phyloP scores from a whole-genome alignment of 2,113 vertebrate genomes.

The Notiomystis cincta region DNA sequence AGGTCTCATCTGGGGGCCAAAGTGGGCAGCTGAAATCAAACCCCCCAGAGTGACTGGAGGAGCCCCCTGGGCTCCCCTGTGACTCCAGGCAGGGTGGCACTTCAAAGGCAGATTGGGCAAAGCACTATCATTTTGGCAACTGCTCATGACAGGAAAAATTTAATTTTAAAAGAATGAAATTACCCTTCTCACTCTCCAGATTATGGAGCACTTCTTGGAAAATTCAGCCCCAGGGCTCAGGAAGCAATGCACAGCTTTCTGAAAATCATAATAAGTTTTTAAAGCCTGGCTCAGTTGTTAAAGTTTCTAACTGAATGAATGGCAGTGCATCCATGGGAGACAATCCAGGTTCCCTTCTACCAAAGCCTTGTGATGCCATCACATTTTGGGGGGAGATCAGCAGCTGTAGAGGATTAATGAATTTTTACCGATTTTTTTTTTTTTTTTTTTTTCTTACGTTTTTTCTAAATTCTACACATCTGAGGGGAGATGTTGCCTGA shows the following conservation, averaged over 20 bases:
- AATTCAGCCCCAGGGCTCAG: background rate
- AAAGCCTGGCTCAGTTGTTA: background rate
- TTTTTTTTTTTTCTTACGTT: background rate
- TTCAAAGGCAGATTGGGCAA: background rate
- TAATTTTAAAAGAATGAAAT: background rate
- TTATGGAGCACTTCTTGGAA: background rate
- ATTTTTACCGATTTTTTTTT: background rate
- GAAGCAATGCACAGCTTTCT: background rate
- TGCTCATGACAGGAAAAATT: background rate
- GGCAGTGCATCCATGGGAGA: rapidly evolving
- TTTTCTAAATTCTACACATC: background rate
- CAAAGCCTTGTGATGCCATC: background rate
- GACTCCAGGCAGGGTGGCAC: background rate
- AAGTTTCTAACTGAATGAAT: background rate
- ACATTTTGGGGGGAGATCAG: background rate
- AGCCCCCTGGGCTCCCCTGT: background rate
- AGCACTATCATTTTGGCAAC: background rate
- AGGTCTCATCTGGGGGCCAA: rapidly evolving
- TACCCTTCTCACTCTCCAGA: background rate
- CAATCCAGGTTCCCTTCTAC: background rate
- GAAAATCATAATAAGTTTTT: background rate
- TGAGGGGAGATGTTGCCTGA: rapidly evolving
- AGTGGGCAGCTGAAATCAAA: background rate
- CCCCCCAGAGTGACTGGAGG: rapidly evolving
- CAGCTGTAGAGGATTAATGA: background rate